These are phyloP conservation scores for Steinernema carpocapsae DNA, from an alignment of 2,888 invertebrate genomes.

Conservation along the genomic window DNA sequence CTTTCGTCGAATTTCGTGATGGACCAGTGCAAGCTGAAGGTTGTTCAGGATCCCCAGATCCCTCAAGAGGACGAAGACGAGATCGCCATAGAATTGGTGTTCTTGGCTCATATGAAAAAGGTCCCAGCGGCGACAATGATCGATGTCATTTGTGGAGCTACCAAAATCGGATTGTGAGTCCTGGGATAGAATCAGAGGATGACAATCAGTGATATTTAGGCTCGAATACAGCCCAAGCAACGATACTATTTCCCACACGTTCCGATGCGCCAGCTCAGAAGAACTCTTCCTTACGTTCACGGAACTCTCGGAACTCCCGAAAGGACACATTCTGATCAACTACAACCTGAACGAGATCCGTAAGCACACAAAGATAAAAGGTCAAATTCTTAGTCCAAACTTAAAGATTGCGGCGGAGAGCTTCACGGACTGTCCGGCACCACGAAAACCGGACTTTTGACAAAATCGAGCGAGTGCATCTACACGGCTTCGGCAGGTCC, in stretches of 20 bases:
- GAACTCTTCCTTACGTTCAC: not conserved
- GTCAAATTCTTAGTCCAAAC: too few relatives aligned
- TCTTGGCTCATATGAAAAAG: conserved; percentile 6
- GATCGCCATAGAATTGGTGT: conserved; percentile 14
- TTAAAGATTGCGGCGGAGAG: conserved; percentile 11
- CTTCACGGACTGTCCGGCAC: conserved; percentile 13
- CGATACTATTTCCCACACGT: conserved; percentile 2
- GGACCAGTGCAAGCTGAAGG: conserved; percentile 14
- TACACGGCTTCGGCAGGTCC: conserved; percentile 27
- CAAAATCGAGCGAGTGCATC: conserved; percentile 20
- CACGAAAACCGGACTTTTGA: not conserved
- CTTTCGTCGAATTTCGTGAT: not conserved
- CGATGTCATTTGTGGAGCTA: not conserved
- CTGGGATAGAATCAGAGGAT: too few relatives aligned
- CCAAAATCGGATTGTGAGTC: not conserved
- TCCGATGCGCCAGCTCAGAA: conserved; percentile 1
- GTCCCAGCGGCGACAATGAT: not conserved
- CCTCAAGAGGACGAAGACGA: not conserved
- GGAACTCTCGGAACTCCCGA: conserved; percentile 8
- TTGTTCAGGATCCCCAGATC: not conserved
- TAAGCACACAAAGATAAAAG: not conserved
- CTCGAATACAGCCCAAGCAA: conserved; percentile 2
- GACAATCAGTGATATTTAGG: not conserved
- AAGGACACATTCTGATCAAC: conserved; percentile 10
- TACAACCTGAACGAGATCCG: conserved; percentile 21